Conservation (phyloP, 2,797 vertebrate genomes). For the Oryzias sinensis region DNA sequence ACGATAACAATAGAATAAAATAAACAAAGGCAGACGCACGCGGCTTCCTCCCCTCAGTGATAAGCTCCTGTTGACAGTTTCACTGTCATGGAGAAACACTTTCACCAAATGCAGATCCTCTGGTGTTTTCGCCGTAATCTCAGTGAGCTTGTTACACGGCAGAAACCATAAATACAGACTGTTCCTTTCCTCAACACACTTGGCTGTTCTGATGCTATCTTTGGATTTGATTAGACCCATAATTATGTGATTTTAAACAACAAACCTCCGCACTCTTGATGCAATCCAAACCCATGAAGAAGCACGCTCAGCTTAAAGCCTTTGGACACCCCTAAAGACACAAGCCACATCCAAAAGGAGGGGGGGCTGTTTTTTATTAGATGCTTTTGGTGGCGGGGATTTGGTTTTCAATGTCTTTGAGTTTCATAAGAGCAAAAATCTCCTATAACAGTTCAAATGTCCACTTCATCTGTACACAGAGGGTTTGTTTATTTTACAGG, state of each 20-base stretch:
- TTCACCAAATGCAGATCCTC: background rate
- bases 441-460: too few relatives aligned
- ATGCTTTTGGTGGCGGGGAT: background rate
- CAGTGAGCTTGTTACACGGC: conserved; percentile 2
- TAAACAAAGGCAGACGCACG: too few relatives aligned
- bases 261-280: background rate
- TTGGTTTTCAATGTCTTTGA: background rate
- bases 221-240: conserved; percentile 54
- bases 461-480: too few relatives aligned
- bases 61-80: too few relatives aligned
- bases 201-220: conserved; percentile 38
- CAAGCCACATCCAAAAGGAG: background rate
- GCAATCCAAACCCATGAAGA: background rate
- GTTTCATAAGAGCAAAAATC: too few relatives aligned
- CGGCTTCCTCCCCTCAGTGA: too few relatives aligned
- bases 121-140: background rate
- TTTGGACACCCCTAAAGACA: background rate
- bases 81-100: background rate
- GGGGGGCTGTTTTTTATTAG: too few relatives aligned
- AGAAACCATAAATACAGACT: conserved; percentile 27
- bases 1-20: too few relatives aligned
- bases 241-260: conserved; percentile 41
- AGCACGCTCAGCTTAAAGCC: background rate
- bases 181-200: conserved; percentile 6
- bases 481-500: too few relatives aligned